These are phyloP conservation scores for Premnoplex brunnescens DNA, from an alignment of 2,797 vertebrate species.

Conservation along the genomic window DNA sequence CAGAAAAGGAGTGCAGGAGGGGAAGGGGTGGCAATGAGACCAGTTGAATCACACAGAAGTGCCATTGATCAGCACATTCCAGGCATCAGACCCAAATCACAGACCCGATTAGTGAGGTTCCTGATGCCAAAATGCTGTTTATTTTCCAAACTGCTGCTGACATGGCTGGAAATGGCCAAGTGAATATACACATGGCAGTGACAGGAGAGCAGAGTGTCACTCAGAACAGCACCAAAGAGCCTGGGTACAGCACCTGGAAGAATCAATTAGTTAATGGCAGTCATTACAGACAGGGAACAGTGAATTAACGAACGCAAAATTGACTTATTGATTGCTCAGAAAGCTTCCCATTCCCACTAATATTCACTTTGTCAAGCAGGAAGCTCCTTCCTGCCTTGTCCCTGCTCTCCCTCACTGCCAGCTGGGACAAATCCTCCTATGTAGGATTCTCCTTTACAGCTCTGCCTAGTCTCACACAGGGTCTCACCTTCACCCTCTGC, in stretches of 20 bases:
- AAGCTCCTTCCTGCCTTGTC: background rate
- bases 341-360: slow-evolving; percentile 39
- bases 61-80: background rate
- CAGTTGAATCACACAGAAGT: background rate
- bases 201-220: background rate
- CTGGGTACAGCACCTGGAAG: background rate
- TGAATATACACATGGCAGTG: background rate
- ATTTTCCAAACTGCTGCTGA: background rate
- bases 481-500: background rate
- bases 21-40: accelerated
- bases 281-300: background rate
- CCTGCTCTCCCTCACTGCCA: background rate
- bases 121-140: background rate
- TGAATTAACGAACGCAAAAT: slow-evolving; percentile 35
- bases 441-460: background rate
- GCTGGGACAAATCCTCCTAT: background rate
- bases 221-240: background rate
- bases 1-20: background rate
- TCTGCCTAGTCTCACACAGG: background rate
- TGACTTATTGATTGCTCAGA: slow-evolving; percentile 53
- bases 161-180: background rate
- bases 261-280: background rate
- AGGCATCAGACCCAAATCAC: background rate
- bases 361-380: background rate
- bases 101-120: background rate